These are phyloP conservation scores for Gambusia affinis DNA, from an alignment of 2,113 vertebrate species.

Conservation along the genomic window DNA sequence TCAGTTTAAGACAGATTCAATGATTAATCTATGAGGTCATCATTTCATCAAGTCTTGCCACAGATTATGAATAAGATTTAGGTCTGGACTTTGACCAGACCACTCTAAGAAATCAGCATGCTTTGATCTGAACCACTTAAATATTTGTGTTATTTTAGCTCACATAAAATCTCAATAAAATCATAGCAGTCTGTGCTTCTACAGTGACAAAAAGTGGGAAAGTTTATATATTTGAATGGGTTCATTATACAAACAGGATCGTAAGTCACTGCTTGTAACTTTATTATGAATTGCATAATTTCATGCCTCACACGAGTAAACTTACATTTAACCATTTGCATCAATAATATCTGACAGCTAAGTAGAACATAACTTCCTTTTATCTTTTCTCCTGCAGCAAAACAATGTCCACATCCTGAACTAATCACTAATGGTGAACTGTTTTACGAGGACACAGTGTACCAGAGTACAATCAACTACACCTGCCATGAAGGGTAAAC, in stretches of 20 bases:
- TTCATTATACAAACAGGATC: neutral
- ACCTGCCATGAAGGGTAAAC: constrained; percentile 87
- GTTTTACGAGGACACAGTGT: constrained; percentile 67
- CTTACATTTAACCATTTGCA: too few relatives aligned
- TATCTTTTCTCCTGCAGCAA: constrained; percentile 74
- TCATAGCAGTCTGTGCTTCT: neutral
- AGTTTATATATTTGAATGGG: neutral
- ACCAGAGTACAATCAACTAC: constrained; percentile 81
- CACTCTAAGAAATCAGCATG: neutral
- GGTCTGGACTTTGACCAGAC: too few relatives aligned
- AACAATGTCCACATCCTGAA: constrained; percentile 80
- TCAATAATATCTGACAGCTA: neutral
- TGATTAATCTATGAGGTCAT: too few relatives aligned
- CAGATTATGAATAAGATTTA: too few relatives aligned
- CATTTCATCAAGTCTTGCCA: too few relatives aligned
- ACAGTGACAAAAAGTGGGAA: neutral
- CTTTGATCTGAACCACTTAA: neutral
- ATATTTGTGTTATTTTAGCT: neutral
- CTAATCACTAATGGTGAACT: constrained; percentile 75
- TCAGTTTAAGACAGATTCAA: too few relatives aligned
- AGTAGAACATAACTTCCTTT: neutral
- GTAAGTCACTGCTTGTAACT: neutral
- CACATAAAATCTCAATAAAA: neutral
- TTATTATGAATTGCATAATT: neutral
- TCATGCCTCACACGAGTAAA: neutral